phyloP scores from a whole-genome alignment of 2,113 vertebrate genomes.

The Dicaeum eximium region DNA sequence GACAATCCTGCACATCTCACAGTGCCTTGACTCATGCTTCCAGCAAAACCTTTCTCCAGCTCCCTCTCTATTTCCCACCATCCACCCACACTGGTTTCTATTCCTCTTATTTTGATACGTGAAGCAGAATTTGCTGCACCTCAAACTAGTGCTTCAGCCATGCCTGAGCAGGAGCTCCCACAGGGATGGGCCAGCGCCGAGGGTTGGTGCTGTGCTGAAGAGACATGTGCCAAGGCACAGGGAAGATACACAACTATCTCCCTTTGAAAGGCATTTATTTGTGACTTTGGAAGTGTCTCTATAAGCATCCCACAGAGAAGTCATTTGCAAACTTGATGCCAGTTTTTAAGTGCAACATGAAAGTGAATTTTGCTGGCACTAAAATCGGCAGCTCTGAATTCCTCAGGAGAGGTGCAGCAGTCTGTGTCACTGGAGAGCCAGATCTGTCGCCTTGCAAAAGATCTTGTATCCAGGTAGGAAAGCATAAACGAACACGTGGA shows the following conservation, averaged over 20 bases:
- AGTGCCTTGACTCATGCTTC: background rate
- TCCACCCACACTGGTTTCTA: background rate
- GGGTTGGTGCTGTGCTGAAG: background rate
- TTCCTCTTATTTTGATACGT: background rate
- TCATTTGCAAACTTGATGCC: background rate
- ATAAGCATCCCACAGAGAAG: background rate
- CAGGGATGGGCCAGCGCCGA: accelerated
- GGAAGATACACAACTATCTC: background rate
- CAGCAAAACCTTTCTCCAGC: background rate
- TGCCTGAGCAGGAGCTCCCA: background rate
- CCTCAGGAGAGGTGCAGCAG: background rate
- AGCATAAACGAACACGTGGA: background rate
- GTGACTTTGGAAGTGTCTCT: background rate
- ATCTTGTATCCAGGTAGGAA: background rate
- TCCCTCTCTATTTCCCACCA: background rate
- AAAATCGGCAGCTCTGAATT: background rate
- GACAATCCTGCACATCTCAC: background rate
- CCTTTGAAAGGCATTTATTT: background rate
- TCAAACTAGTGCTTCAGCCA: background rate
- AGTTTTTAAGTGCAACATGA: background rate
- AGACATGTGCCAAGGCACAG: background rate
- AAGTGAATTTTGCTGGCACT: background rate
- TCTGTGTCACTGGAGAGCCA: background rate
- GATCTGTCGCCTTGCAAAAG: background rate
- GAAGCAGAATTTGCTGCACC: background rate